phyloP scores from a whole-genome alignment of 2,113 vertebrate genomes.

The Spea bombifrons region DNA sequence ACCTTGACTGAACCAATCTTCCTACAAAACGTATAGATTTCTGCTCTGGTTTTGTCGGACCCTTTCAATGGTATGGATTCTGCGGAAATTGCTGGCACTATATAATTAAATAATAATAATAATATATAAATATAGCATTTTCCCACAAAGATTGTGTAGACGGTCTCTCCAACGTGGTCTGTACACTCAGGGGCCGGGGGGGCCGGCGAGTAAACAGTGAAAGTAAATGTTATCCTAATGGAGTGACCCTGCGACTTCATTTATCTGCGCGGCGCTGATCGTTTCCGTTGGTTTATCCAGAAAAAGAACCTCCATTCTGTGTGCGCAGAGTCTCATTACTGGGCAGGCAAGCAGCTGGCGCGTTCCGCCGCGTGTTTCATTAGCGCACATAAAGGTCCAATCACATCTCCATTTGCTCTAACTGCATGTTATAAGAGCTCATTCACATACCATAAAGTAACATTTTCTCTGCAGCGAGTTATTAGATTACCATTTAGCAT shows the following conservation, averaged over 20 bases:
- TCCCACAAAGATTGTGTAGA: too few relatives aligned
- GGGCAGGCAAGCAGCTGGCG: neutral
- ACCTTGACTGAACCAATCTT: too few relatives aligned
- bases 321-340: slow-evolving; percentile 35
- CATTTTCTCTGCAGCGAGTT: slow-evolving; percentile 19
- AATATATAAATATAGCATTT: too few relatives aligned
- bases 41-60: too few relatives aligned
- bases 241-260: neutral
- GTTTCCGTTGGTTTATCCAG: slow-evolving; percentile 17
- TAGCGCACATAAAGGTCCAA: neutral
- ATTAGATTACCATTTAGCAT: slow-evolving; percentile 32
- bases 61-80: too few relatives aligned
- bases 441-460: slow-evolving; percentile 19
- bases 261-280: neutral
- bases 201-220: neutral
- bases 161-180: neutral
- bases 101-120: too few relatives aligned
- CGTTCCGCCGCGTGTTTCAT: neutral
- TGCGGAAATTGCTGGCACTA: too few relatives aligned
- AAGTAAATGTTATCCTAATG: slow-evolving; percentile 21
- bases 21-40: too few relatives aligned
- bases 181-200: neutral
- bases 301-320: neutral
- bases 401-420: slow-evolving; percentile 23
- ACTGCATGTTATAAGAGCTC: slow-evolving; percentile 36